A percentile compares a stretch with the other conserved stretches of the same genome.
Evolutionary conservation across 2,113 vertebrate genomes (phyloP).

Genomic region (Oncorhynchus gorbuscha): DNA sequence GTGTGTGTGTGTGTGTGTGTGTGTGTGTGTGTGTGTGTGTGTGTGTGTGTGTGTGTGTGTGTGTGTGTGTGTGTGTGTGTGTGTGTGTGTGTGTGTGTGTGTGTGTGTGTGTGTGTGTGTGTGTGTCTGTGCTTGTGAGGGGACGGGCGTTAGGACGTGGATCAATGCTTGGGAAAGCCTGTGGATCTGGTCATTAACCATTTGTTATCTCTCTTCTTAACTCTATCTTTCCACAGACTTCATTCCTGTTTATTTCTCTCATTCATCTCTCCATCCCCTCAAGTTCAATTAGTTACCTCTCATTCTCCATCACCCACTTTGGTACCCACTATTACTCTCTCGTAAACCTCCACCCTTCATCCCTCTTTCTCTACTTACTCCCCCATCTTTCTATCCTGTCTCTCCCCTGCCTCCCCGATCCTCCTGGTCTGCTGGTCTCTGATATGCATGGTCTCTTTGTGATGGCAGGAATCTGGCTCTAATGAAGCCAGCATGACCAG

Average conservation of each 20-base stretch:
- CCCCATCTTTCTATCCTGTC: not conserved
- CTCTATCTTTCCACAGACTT: slow-evolving; percentile 15
- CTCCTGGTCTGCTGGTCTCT: slow-evolving; percentile 8
- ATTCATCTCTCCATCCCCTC: slow-evolving; percentile 2
- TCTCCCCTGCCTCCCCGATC: not conserved
- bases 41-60: slow-evolving; percentile 4
- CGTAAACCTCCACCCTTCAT: slow-evolving; percentile 36
- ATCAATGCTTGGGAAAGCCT: not conserved
- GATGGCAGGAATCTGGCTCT: slow-evolving; percentile 18
- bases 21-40: not conserved
- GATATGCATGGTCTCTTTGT: too few species aligned
- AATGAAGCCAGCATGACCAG: slow-evolving; percentile 49
- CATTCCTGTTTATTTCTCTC: slow-evolving; percentile 32
- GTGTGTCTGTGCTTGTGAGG: not conserved
- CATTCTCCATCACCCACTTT: slow-evolving; percentile 14
- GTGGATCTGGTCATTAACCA: slow-evolving; percentile 32
- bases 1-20: not conserved
- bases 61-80: not conserved
- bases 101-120: not conserved
- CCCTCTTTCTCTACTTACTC: not conserved
- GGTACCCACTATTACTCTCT: slow-evolving; percentile 1
- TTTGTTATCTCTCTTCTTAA: slow-evolving; percentile 29
- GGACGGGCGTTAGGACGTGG: not conserved
- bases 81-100: slow-evolving; percentile 5
- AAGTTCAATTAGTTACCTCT: slow-evolving; percentile 30